These are phyloP conservation scores for Oxyscelio sp. DNA, from an alignment of 2,888 invertebrate genomes.

Conservation along the genomic window DNA sequence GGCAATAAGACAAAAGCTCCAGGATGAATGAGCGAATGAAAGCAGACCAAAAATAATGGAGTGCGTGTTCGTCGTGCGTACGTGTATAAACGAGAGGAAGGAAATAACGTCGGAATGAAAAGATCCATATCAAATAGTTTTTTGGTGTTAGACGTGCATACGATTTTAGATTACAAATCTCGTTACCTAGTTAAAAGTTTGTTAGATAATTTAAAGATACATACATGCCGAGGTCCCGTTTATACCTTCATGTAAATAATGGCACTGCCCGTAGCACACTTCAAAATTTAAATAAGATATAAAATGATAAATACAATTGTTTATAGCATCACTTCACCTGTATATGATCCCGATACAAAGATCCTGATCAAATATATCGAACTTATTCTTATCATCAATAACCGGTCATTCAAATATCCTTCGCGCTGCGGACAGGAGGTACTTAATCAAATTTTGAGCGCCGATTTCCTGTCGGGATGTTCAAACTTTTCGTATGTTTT, in stretches of 20 bases:
- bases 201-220: constrained; percentile 87
- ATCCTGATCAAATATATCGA: constrained; percentile 62
- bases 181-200: constrained; percentile 88
- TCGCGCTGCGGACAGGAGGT: constrained; percentile 59
- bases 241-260: constrained; percentile 88
- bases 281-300: constrained; percentile 71
- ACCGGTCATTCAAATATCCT: constrained; percentile 63
- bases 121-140: constrained; percentile 89
- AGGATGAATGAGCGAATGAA: constrained; percentile 76
- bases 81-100: constrained; percentile 62
- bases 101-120: constrained; percentile 79
- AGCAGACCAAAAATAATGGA: constrained; percentile 64
- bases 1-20: constrained; percentile 87
- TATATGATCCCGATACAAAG: constrained; percentile 71
- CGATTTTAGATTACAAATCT: constrained; percentile 87
- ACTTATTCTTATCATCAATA: constrained; percentile 59
- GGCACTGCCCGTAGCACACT: constrained; percentile 84
- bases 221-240: constrained; percentile 87
- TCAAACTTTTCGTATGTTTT: constrained; percentile 13
- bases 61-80: constrained; percentile 52
- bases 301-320: constrained; percentile 71
- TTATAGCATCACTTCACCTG: constrained; percentile 74
- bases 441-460: constrained; percentile 47
- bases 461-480: constrained; percentile 36
- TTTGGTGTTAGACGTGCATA: constrained; percentile 88